Base-by-base conservation (phyloP, 1,140 invertebrate species). In the Spodoptera frugiperda region DNA sequence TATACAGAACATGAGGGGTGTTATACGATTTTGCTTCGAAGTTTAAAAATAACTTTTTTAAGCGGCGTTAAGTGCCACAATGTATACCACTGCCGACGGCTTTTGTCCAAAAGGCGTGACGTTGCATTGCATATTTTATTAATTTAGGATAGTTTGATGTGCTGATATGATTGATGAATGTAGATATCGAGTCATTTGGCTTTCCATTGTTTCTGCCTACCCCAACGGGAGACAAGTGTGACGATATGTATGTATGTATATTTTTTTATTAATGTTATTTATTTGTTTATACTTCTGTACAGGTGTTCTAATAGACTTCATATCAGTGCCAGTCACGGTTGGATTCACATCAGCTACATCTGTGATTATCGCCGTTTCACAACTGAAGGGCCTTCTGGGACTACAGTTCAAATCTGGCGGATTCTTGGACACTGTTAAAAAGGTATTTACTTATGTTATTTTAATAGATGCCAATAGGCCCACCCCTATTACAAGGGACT, bases 281-380 rank as follows among this genome's bases (percentile, higher is more conserved):
- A 8, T 6, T 15, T 11, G 4, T 63, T 12, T 11, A 46, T 65
- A 9, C 4, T 25, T 67, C 9, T 25, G 3, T 61, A 12, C 94
- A 98, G 98, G 98, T 82, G 98, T 99, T 78, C 94, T 99, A 17
- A 97, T 99, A 61, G 98, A 98, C 91, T 99, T 99, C 90, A 99
- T 99, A 86, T 98, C 98, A 0, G 96, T 97, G 55, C 98, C 98
- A 4, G 98, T 99, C 12, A 98, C 98, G 0, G 98, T 98, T 68
- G 98, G 98, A 0, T 99, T 99, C 87, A 99, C 98, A 0, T 98
- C 98, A 19, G 98, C 98, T 14, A 98, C 98, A 0, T 98, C 98
- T 14, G 95, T 99, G 8, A 98, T 98, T 59, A 99, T 99, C 57
- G 97, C 97, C 1, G 96, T 96, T 9, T 97, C 98, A 0, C 98